A percentile compares a stretch with the other conserved stretches of the same genome.
phyloP scores from a whole-genome alignment of 2,888 invertebrate genomes.

The Caenorhabditis macrosperma region DNA sequence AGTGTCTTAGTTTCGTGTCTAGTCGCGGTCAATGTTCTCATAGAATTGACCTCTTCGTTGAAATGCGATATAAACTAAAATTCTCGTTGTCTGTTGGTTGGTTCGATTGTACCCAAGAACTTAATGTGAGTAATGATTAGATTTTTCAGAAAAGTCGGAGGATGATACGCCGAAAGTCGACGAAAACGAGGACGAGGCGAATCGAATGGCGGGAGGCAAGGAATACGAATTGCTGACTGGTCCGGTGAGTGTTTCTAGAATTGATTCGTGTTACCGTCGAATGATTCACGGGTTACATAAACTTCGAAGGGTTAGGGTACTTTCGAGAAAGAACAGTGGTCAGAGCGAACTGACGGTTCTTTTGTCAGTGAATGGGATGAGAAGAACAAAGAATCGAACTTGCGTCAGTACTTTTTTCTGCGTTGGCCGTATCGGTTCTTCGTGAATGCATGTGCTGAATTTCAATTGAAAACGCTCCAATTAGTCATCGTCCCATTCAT shows the following conservation, averaged over 20 bases:
- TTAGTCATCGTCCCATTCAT: neutral
- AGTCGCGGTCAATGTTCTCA: neutral
- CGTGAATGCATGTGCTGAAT: neutral
- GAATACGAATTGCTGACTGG: constrained; percentile 38
- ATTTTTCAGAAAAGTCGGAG: constrained; percentile 25
- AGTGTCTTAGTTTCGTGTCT: neutral
- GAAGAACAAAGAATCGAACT: constrained; percentile 12
- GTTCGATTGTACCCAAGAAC: neutral
- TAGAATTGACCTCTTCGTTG: neutral
- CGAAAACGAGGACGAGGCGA: neutral
- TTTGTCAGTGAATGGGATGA: constrained; percentile 3
- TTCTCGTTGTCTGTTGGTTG: constrained; percentile 2
- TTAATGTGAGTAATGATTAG: neutral
- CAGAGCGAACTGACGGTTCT: neutral
- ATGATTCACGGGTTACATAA: neutral
- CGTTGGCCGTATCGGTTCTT: neutral
- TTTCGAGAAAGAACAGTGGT: neutral
- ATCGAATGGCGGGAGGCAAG: constrained; percentile 27
- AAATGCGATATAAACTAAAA: constrained; percentile 13
- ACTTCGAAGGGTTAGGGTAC: neutral
- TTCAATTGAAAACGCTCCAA: neutral
- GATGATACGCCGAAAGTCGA: constrained; percentile 1
- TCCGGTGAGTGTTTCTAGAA: constrained; percentile 26
- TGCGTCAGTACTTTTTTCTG: constrained; percentile 3
- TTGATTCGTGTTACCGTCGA: neutral